Evolutionary conservation across 2,797 vertebrate genomes (phyloP), one percentile per base, ranked within the genome.

Genomic region (Enteromius thamalakanensis): DNA sequence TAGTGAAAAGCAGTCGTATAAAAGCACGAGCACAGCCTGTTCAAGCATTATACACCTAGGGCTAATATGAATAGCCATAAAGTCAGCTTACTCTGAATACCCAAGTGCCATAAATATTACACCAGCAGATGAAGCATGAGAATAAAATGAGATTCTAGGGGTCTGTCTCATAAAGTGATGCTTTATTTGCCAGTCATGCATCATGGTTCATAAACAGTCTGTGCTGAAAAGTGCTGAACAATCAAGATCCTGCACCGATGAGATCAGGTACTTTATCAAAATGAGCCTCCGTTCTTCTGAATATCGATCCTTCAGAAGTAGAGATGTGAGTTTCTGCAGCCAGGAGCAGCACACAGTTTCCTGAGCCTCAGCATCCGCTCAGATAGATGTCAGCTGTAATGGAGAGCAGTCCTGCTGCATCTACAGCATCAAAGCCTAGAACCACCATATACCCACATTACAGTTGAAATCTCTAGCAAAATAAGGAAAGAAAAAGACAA

Each of bases 301-400:
- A 55, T 55, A 75, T 37, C 3, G 71, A 55, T 74, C 19, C 10
- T n/a, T 34, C 6, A 26, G 23, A 49, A 19, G 23, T 4, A 19
- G 69, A 74, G 47, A 51, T 9, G 17, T n/a, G 47, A 29, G 49
- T 53, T 53, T 74, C 47, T 19, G 21, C 32, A n/a, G 29, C 47
- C 69, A 53, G 2, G 9, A 53, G 17, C 70, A 23, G 21, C 53
- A 58, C 21, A 23, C 2, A 23, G 55, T 23, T 23, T 23, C 9
- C 55, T 60, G 55, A 60, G 58, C 26, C 58, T 62, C 58, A 29
- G 10, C 58, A 60, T 60, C 58, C 58, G 58, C 58, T 60, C 58
- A 60, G 58, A 62, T 62, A 15, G 26, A 29, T 62, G 58, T 26
- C 23, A 29, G 23, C 58, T 60, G 58, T 29, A 29, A 62, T 14